Percentiles rank a stretch among this genome's conserved stretches.
Conservation (phyloP, 2,888 invertebrate genomes). For the Dysmachus trigonus region DNA sequence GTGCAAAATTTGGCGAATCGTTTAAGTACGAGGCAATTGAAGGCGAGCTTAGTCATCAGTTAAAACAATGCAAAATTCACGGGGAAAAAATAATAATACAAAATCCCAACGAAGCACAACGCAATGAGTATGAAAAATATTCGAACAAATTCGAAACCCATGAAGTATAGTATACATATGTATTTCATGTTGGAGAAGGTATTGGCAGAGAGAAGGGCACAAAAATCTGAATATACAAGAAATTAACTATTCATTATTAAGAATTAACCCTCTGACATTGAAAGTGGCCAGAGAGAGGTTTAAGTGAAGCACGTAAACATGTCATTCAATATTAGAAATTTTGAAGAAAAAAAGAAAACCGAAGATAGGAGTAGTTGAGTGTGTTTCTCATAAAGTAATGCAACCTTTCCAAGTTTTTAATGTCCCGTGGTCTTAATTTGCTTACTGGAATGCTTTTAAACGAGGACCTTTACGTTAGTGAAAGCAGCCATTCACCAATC, state of each 20-base stretch:
- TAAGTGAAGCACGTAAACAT: conserved; percentile 92
- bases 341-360: conserved; percentile 98
- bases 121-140: conserved; percentile 96
- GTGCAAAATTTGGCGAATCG: conserved; percentile 92
- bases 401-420: conserved; percentile 98
- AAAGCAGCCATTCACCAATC: conserved; percentile 68
- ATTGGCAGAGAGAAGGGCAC: conserved; percentile 92
- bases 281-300: conserved; percentile 90
- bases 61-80: conserved; percentile 96
- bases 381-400: conserved; percentile 96
- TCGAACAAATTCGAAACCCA: conserved; percentile 94
- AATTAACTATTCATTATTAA: conserved; percentile 98
- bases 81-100: conserved; percentile 97
- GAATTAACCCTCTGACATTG: conserved; percentile 94
- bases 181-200: conserved; percentile 97
- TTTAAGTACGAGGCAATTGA: conserved; percentile 98
- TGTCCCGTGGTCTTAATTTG: conserved; percentile 95
- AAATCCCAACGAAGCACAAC: conserved; percentile 96
- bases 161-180: conserved; percentile 99
- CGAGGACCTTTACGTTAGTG: conserved; percentile 80
- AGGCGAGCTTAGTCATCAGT: conserved; percentile 93
- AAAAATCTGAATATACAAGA: conserved; percentile 96
- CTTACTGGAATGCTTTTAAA: conserved; percentile 95
- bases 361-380: conserved; percentile 97
- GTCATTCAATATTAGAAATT: conserved; percentile 95